These are phyloP conservation scores for Hemiprocne comata DNA, from an alignment of 2,113 vertebrate species.

Conservation along the genomic window DNA sequence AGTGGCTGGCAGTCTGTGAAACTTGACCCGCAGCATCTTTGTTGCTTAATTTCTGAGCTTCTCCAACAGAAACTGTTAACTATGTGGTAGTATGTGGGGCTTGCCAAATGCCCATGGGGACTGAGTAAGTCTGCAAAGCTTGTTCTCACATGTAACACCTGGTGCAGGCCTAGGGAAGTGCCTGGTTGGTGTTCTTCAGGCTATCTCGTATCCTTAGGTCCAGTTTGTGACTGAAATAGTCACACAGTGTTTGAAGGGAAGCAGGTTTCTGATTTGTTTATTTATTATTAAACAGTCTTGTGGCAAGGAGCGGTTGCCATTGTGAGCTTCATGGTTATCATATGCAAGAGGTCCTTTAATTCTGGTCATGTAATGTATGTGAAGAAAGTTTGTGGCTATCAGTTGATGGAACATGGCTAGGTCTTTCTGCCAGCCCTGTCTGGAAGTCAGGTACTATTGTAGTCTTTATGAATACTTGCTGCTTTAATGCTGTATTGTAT, in stretches of 20 bases:
- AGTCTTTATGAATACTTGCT: not conserved
- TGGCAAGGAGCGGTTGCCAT: not conserved
- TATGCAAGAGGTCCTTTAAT: not conserved
- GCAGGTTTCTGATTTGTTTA: not conserved
- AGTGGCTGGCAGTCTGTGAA: not conserved
- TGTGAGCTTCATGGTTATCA: rapidly evolving
- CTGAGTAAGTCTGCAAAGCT: not conserved
- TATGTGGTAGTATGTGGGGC: not conserved
- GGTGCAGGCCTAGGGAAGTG: rapidly evolving
- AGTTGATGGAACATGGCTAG: not conserved
- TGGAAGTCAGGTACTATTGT: not conserved
- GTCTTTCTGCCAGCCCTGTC: not conserved
- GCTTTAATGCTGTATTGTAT: not conserved
- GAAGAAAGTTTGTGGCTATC: not conserved
- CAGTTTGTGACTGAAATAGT: not conserved
- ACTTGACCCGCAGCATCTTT: not conserved
- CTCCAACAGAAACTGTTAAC: constrained; percentile 4
- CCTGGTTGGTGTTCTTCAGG: not conserved
- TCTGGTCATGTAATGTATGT: not conserved
- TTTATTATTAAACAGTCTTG: not conserved
- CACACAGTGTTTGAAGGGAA: rapidly evolving
- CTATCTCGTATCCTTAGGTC: not conserved
- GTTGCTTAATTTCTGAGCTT: not conserved
- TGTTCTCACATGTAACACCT: not conserved
- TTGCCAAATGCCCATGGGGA: not conserved